phyloP scores from a whole-genome alignment of 2,113 vertebrate genomes.

The Heterochromis multidens region DNA sequence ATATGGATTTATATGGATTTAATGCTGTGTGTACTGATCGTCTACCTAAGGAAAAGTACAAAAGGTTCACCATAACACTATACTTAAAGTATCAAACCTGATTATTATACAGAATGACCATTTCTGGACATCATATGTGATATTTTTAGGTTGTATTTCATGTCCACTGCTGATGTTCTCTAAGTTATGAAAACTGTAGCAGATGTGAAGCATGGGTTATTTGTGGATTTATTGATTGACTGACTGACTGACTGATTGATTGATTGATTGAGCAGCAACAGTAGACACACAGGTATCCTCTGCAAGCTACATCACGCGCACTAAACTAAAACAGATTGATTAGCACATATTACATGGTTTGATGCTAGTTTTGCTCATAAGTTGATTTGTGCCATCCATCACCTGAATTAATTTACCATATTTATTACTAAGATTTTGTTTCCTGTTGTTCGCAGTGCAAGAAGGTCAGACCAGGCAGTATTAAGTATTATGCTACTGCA shows the following conservation, averaged over 20 bases:
- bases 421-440: conserved; percentile 54
- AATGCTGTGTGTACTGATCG: background rate
- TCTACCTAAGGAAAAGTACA: background rate
- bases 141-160: background rate
- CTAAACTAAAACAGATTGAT: background rate
- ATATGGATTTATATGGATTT: background rate
- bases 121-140: background rate
- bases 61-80: background rate
- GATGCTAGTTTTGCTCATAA: background rate
- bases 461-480: conserved; percentile 28
- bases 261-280: conserved; percentile 9
- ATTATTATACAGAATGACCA: background rate
- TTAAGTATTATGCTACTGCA: background rate
- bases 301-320: conserved; percentile 30
- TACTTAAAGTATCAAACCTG: background rate
- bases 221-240: background rate
- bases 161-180: background rate
- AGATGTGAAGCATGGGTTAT: background rate
- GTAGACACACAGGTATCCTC: conserved; percentile 18
- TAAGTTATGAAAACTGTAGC: background rate
- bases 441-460: conserved; percentile 31
- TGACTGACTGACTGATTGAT: background rate
- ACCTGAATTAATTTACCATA: conserved; percentile 32
- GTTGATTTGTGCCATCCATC: background rate
- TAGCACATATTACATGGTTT: background rate